A percentile compares a stretch with the other conserved stretches of the same genome.
These are phyloP conservation scores for Lagria hirta DNA, from an alignment of 2,888 invertebrate species.

Conservation along the genomic window DNA sequence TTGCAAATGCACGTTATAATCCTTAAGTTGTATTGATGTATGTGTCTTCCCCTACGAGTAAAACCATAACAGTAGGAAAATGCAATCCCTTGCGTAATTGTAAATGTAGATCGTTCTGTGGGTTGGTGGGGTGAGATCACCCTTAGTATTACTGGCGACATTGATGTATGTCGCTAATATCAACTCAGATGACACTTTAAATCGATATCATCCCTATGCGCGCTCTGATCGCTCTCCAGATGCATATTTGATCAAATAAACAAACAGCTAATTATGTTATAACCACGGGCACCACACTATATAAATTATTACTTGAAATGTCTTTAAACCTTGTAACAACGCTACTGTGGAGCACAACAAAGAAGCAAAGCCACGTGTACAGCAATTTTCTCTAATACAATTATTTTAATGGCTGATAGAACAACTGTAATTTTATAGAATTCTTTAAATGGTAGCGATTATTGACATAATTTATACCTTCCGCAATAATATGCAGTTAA, in stretches of 20 bases:
- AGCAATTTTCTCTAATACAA: constrained; percentile 12
- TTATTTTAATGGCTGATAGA: constrained; percentile 8
- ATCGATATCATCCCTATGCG: constrained; percentile 38
- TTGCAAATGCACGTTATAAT: no score
- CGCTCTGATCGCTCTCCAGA: constrained; percentile 28
- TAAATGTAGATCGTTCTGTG: constrained; percentile 24
- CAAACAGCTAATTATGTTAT: constrained; percentile 11
- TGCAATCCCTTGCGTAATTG: constrained; percentile 33
- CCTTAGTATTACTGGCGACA: constrained; percentile 42
- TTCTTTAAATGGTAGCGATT: no score
- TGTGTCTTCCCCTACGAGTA: neutral
- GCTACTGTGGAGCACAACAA: no score
- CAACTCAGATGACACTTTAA: constrained; percentile 44
- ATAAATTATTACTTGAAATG: constrained; percentile 11
- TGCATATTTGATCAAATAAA: constrained; percentile 32
- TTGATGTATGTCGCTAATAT: constrained; percentile 50
- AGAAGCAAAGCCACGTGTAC: neutral
- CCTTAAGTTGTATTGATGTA: neutral
- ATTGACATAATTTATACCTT: no score
- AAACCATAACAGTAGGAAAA: constrained; percentile 7
- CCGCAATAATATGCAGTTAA: no score
- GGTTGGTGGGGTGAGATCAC: constrained; percentile 33
- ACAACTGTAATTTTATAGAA: constrained; percentile 2
- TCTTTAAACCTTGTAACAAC: constrained; percentile 12
- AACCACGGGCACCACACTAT: neutral